Percentiles rank a stretch among this genome's conserved stretches.
These are phyloP conservation scores for Phymatocera aterrima DNA, from an alignment of 2,888 invertebrate species.

Conservation along the genomic window DNA sequence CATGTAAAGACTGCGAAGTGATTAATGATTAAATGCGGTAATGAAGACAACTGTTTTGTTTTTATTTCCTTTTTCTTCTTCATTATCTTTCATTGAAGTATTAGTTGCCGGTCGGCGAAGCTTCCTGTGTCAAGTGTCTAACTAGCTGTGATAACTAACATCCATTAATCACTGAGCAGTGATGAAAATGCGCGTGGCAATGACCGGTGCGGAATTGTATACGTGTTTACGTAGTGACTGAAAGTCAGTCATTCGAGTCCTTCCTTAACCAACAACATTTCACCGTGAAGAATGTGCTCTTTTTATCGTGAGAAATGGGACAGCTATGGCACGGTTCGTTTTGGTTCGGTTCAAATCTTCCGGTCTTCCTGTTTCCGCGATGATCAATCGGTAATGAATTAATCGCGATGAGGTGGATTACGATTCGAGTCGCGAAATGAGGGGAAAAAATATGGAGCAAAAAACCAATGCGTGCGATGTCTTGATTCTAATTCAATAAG, in stretches of 20 bases:
- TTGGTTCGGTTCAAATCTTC: background rate
- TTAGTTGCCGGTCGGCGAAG: background rate
- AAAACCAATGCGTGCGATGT: background rate
- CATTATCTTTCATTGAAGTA: background rate
- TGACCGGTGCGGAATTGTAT: constrained; percentile 5
- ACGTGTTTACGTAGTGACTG: background rate
- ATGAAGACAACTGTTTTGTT: background rate
- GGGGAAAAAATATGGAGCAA: background rate
- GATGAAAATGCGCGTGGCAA: constrained; percentile 9
- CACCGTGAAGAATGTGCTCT: background rate
- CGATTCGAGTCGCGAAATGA: background rate
- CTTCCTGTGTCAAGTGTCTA: background rate
- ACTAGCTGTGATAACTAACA: background rate
- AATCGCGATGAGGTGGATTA: background rate
- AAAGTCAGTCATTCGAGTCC: constrained; percentile 20
- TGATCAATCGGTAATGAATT: background rate
- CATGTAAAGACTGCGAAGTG: background rate
- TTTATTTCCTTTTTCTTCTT: too few species aligned
- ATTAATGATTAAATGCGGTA: constrained; percentile 1
- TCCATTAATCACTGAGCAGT: constrained; percentile 1
- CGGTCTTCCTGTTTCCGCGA: background rate
- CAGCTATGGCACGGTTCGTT: background rate
- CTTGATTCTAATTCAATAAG: background rate
- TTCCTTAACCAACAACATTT: constrained; percentile 26
- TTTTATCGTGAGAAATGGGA: background rate